These are phyloP conservation scores for Eudemis profundana DNA, from an alignment of 2,888 invertebrate genomes.

Conservation along the genomic window DNA sequence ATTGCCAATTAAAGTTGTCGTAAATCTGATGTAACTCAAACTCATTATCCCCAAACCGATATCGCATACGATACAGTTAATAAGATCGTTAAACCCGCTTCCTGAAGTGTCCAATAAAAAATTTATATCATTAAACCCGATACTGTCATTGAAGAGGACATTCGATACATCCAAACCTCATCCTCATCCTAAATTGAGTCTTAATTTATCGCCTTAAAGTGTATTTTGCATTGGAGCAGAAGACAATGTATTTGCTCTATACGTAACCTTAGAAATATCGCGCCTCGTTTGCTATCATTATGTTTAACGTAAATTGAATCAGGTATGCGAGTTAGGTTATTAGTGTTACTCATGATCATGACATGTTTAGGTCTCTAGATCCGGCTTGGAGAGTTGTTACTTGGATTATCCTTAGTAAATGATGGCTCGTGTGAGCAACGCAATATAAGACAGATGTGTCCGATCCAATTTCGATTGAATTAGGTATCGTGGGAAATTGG, in stretches of 20 bases:
- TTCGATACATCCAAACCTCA: slow-evolving; percentile 23
- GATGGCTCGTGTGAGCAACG: background rate
- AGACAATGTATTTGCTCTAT: slow-evolving; percentile 31
- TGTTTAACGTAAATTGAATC: slow-evolving; percentile 39
- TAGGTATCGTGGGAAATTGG: too few relatives aligned
- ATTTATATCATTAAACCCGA: slow-evolving; percentile 27
- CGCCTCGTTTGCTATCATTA: slow-evolving; percentile 38
- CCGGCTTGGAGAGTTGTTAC: slow-evolving; percentile 2
- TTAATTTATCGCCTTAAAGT: background rate
- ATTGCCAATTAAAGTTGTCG: slow-evolving; percentile 9
- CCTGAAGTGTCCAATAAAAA: slow-evolving; percentile 25
- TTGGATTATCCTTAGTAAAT: background rate
- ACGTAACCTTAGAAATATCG: slow-evolving; percentile 39
- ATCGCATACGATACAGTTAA: slow-evolving; percentile 21
- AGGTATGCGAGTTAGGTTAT: slow-evolving; percentile 30
- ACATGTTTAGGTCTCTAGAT: slow-evolving; percentile 13
- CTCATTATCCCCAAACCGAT: slow-evolving; percentile 18
- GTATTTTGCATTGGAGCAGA: background rate
- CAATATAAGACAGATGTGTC: background rate
- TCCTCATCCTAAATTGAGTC: slow-evolving; percentile 7
- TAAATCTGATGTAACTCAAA: slow-evolving; percentile 18
- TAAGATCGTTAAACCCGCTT: slow-evolving; percentile 25
- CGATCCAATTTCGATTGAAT: too few relatives aligned
- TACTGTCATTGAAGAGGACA: slow-evolving; percentile 31
- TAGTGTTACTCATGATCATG: slow-evolving; percentile 18